Conservation (phyloP, 2,797 vertebrate genomes). For the Thamnophis elegans region DNA sequence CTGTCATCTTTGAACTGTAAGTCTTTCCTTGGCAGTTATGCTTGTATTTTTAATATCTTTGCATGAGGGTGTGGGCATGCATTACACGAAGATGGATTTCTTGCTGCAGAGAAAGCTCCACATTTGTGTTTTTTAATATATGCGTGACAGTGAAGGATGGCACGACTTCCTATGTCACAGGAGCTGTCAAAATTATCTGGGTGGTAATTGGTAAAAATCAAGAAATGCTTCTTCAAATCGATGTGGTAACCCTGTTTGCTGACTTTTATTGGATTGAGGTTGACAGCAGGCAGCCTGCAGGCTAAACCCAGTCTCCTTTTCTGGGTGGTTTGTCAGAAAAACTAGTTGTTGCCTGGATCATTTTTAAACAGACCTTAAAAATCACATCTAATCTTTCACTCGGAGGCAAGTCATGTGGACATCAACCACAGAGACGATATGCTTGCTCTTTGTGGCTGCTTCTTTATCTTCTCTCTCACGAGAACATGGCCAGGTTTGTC, state of each 20-base stretch:
- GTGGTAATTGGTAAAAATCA: not conserved
- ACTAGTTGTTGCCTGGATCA: not conserved
- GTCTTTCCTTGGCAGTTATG: conserved; percentile 54
- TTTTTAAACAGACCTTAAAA: not conserved
- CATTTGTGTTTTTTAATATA: not conserved
- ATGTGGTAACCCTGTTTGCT: not conserved
- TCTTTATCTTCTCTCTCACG: not conserved
- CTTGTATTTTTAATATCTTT: not conserved
- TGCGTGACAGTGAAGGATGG: not conserved
- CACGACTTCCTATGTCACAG: not conserved
- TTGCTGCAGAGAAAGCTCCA: not conserved
- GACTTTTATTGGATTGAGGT: not conserved
- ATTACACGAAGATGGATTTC: not conserved
- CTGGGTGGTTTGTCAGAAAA: not conserved
- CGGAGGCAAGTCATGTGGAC: not conserved
- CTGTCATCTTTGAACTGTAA: conserved; percentile 94
- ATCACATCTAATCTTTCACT: not conserved
- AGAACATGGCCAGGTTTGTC: not conserved
- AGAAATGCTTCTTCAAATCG: not conserved
- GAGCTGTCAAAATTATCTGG: not conserved
- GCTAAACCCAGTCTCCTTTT: not conserved
- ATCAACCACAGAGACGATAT: not conserved
- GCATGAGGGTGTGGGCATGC: not conserved
- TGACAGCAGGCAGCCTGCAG: not conserved
- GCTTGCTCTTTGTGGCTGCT: not conserved